Evolutionary conservation across 1,140 invertebrate genomes (phyloP).

Genomic region (Ctenoplectra terminalis): DNA sequence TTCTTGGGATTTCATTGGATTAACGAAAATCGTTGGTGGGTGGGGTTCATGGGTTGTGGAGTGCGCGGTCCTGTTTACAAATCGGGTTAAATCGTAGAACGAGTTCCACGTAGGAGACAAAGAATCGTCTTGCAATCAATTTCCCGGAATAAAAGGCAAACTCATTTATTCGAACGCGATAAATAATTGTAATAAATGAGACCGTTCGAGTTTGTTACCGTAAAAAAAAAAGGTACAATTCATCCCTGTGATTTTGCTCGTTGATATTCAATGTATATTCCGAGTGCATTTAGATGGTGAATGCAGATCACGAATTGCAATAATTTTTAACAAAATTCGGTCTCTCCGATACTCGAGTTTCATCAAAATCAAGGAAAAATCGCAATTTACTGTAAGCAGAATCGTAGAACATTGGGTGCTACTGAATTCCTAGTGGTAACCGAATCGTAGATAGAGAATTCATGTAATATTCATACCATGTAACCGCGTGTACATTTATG

Average conservation of each 20-base stretch:
- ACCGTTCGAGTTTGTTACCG: too few species aligned
- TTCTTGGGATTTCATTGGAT: neutral
- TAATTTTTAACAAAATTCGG: neutral
- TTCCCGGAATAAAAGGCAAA: too few species aligned
- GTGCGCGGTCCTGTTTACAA: neutral
- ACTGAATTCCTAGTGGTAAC: neutral
- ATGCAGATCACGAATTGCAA: neutral
- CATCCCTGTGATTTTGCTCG: too few species aligned
- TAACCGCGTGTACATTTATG: neutral
- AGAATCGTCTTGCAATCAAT: too few species aligned
- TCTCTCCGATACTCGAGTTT: neutral
- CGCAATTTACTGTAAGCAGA: neutral
- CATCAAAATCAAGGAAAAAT: too few species aligned
- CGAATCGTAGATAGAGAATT: neutral
- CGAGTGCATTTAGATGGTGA: neutral
- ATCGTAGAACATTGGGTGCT: neutral
- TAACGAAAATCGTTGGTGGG: neutral
- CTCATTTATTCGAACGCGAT: too few species aligned
- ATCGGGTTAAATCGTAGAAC: too few species aligned
- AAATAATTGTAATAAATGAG: too few species aligned
- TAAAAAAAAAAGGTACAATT: neutral
- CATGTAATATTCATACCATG: conserved; percentile 3
- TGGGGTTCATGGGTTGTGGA: neutral
- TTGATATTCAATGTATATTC: neutral
- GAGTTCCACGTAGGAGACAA: too few species aligned